phyloP scores from a whole-genome alignment of 1,140 invertebrate species.

The Hyphantria cunea region DNA sequence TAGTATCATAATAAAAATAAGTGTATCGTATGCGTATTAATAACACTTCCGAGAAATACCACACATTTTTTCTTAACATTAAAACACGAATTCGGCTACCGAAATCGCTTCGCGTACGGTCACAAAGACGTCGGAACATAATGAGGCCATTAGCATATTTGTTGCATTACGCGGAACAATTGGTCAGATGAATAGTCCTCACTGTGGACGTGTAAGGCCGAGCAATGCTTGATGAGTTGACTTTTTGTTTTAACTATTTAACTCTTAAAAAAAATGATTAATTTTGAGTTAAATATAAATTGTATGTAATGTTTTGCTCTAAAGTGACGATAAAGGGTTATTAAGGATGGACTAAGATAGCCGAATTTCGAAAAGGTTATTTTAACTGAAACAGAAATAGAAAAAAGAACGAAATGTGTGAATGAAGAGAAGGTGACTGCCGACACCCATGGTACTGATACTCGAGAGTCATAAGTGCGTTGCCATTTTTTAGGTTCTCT shows the following conservation, averaged over 20 bases:
- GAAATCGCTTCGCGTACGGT: constrained; percentile 50
- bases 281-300: too few relatives aligned
- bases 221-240: background rate
- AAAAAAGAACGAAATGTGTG: too few relatives aligned
- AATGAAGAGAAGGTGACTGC: too few relatives aligned
- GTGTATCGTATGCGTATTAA: too few relatives aligned
- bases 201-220: constrained; percentile 29
- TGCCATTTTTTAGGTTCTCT: too few relatives aligned
- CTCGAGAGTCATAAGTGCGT: too few relatives aligned
- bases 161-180: constrained; percentile 53
- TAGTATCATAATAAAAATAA: too few relatives aligned
- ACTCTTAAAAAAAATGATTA: background rate
- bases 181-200: constrained; percentile 63
- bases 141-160: constrained; percentile 64
- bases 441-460: too few relatives aligned
- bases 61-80: constrained; percentile 1
- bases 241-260: constrained; percentile 7
- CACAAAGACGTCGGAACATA: constrained; percentile 45
- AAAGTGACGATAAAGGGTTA: background rate
- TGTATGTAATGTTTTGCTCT: background rate
- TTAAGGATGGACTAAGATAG: too few relatives aligned
- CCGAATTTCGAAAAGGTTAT: too few relatives aligned
- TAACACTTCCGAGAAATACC: too few relatives aligned
- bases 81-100: constrained; percentile 44
- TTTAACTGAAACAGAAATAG: too few relatives aligned